Evolutionary conservation across 2,113 vertebrate genomes (phyloP), one percentile per base, ranked within the genome.

Genomic region (Scophthalmus maximus): DNA sequence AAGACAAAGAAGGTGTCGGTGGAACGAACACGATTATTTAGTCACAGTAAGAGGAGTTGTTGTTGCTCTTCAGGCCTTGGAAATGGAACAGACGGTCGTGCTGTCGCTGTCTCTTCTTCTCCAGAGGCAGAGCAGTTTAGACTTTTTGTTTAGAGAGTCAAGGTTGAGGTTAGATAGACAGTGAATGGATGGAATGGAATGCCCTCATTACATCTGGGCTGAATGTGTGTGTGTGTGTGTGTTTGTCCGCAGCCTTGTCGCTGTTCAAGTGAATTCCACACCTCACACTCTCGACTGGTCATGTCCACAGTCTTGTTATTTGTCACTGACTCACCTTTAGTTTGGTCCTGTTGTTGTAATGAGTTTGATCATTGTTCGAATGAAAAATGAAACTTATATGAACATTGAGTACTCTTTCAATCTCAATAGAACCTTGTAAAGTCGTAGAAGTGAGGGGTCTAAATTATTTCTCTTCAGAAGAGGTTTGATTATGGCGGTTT

Each of bases 21-120:
- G 64, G 85, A 72, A 69, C 79, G 81, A 85, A 89, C 74, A 77
- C 36, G 84, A 87, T 89, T 83, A 82, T 85, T 89, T 87, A 78
- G 87, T 87, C 87, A 89, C 87, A 85, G 77, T 71, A 25, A 53
- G 51, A 17, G 65, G 18, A 79, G 67, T 57, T 82, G 84, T 69
- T 85, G 77, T 81, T 50, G 70, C 22, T 68, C 62, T 65, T 66
- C 30, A 50, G 25, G 67, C 71, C 73, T 62, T 84, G 79, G 46
- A 77, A 87, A 85, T 81, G 27, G 47, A 83, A 56, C 58, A 68
- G 84, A 87, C 79, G 77, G 82, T 42, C 66, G 26, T 62, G 68
- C 71, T 38, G 26, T 49, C 42, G 57, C 14, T 66, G 30, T 34
- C 12, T 0, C 42, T 60, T 8, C 42, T 47, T 30, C 57, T 10